Evolutionary conservation across 2,888 invertebrate species (phyloP), one percentile per base, ranked within the genome.

Genomic region (Carabus problematicus): DNA sequence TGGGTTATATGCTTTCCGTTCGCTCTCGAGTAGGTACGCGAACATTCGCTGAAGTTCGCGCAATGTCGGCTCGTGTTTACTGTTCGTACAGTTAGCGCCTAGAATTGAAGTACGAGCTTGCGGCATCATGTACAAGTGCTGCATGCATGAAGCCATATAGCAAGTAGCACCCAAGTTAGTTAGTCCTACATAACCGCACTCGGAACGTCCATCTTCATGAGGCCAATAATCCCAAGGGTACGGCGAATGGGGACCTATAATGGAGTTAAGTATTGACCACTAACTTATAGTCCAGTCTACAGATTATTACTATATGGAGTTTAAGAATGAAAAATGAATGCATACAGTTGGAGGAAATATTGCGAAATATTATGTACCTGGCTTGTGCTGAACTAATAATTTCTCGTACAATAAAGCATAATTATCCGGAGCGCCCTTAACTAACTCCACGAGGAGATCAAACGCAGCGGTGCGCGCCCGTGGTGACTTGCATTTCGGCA

Each of bases 151-250:
- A 8, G 97, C 97, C 95, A 97, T 95, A 82, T 97, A 97, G 80
- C 97, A 97, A 0, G 97, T 97, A 29, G 97, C 97, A 29, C 97
- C 97, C 12, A 97, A 85, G 83, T 97, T 97, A 0, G 96, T 95
- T 3, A 97, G 85, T 0, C 97, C 97, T 0, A 96, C 97, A 82
- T 94, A 96, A 9, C 97, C 97, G 80, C 95, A 96, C 77, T 95
- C 94, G 0, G 96, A 93, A 1, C 97, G 87, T 0, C 95, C 95
- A 80, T 97, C 97, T 78, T 97, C 97, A 71, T 95, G 93, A 1
- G 97, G 97, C 97, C 97, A 97, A 82, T 97, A 97, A 82, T 97
- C 97, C 97, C 97, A 97, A 0, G 95, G 94, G 83, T 96, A 97
- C 0, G 93, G 90, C 0, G 91, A 89, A 77, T 92, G 91, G 0